Percentiles rank a stretch among this genome's conserved stretches.
These are phyloP conservation scores for Parnassius glacialis DNA, from an alignment of 2,888 invertebrate genomes.

Conservation along the genomic window DNA sequence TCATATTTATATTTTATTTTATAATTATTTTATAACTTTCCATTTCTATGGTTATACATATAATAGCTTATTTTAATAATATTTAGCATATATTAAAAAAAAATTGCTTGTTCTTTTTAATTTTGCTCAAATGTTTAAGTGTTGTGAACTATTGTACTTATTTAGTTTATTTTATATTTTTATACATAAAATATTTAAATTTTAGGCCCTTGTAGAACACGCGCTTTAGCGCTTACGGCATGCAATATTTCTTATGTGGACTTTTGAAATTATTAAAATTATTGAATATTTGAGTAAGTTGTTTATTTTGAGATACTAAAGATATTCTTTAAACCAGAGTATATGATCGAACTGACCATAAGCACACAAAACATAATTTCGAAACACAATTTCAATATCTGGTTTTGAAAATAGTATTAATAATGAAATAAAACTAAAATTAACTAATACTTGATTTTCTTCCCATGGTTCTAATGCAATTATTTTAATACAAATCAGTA, in stretches of 20 bases:
- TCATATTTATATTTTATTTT: conserved; percentile 13
- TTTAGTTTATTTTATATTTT: background rate
- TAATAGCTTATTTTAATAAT: conserved; percentile 1
- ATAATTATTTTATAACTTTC: conserved; percentile 13
- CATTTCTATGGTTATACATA: conserved; percentile 1
- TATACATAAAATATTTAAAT: background rate
- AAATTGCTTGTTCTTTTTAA: background rate
- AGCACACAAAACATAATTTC: too few relatives aligned
- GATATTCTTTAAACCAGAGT: too few relatives aligned
- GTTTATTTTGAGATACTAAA: background rate
- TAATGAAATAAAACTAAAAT: too few relatives aligned
- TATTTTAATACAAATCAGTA: background rate
- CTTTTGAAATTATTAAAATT: background rate
- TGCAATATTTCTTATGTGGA: background rate
- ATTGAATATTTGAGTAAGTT: background rate
- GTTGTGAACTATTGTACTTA: background rate
- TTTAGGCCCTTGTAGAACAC: too few relatives aligned
- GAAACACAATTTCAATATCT: too few relatives aligned
- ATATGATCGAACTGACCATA: too few relatives aligned
- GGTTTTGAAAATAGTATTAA: too few relatives aligned
- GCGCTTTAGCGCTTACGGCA: too few relatives aligned
- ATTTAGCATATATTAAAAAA: conserved; percentile 8
- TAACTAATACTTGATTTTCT: too few relatives aligned
- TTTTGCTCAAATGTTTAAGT: conserved; percentile 4
- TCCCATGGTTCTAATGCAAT: too few relatives aligned